phyloP scores from a whole-genome alignment of 2,888 invertebrate genomes.

The Graphium colonna region DNA sequence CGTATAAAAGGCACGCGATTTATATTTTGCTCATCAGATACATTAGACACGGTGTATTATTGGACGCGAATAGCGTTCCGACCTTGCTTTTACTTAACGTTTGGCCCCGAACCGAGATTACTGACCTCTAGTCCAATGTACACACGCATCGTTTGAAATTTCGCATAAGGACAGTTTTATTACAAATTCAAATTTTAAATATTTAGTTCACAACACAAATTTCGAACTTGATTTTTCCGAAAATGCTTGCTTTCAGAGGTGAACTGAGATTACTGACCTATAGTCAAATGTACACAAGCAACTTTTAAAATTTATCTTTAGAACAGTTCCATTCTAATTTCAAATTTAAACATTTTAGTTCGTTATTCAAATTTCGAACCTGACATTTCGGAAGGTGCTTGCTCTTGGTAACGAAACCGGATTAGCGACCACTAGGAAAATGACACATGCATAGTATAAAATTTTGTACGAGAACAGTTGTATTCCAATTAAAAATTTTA shows the following conservation, averaged over 20 bases:
- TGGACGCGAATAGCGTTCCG: slow-evolving; percentile 15
- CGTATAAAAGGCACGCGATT: slow-evolving; percentile 13
- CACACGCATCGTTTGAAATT: background rate
- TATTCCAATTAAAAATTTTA: too few relatives aligned
- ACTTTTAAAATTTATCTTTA: background rate
- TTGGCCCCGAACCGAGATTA: slow-evolving; percentile 18
- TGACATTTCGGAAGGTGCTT: too few relatives aligned
- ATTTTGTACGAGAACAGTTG: background rate
- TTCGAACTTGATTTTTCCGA: too few relatives aligned
- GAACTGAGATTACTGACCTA: slow-evolving; percentile 19
- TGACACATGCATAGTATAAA: background rate
- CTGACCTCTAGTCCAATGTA: slow-evolving; percentile 17
- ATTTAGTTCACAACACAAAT: too few relatives aligned
- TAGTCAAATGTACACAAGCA: slow-evolving; percentile 2
- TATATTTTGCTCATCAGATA: slow-evolving; percentile 18
- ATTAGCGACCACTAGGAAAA: slow-evolving; percentile 17
- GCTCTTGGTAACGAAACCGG: too few relatives aligned
- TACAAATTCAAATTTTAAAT: too few relatives aligned
- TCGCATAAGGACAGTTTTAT: background rate
- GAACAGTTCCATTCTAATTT: too few relatives aligned
- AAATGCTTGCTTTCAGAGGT: too few relatives aligned
- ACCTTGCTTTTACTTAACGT: slow-evolving; percentile 23
- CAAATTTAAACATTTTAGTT: too few relatives aligned
- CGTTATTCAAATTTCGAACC: too few relatives aligned
- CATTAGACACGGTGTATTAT: slow-evolving; percentile 16